Evolutionary conservation across 1,140 invertebrate genomes (phyloP).

Genomic region (Plectus sambesii): DNA sequence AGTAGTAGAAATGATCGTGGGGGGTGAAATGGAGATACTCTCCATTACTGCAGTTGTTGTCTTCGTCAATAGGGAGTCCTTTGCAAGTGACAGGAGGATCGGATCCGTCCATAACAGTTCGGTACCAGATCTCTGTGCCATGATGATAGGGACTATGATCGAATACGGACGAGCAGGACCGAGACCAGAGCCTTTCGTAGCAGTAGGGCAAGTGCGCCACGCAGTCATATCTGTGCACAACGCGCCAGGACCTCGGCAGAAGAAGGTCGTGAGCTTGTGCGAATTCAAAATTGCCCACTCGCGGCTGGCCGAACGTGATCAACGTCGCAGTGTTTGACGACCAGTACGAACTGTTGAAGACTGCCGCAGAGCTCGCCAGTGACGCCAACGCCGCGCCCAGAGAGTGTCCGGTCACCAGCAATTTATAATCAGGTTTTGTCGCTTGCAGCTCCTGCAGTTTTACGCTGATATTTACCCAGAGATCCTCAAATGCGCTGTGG

Average conservation of each 20-base stretch:
- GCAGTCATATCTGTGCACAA: constrained; percentile 31
- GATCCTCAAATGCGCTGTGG: constrained; percentile 18
- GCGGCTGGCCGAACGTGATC: constrained; percentile 31
- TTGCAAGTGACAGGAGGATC: background rate
- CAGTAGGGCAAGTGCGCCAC: constrained; percentile 32
- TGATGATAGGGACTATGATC: constrained; percentile 32
- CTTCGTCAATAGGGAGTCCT: constrained; percentile 25
- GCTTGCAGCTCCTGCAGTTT: constrained; percentile 10
- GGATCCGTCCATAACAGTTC: constrained; percentile 13
- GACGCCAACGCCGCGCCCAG: constrained; percentile 29
- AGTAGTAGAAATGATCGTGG: constrained; percentile 29
- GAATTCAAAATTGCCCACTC: constrained; percentile 32
- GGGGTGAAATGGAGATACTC: constrained; percentile 29
- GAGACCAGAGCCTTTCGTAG: constrained; percentile 22
- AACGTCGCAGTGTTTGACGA: background rate
- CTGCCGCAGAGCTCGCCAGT: constrained; percentile 13
- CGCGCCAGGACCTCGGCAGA: constrained; percentile 30
- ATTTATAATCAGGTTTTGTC: constrained; percentile 13
- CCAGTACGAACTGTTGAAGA: background rate
- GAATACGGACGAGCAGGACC: constrained; percentile 16
- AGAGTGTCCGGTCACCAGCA: constrained; percentile 32
- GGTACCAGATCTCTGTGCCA: constrained; percentile 37
- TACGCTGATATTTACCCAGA: constrained; percentile 19
- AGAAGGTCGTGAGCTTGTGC: constrained; percentile 22
- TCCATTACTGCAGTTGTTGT: constrained; percentile 23